Conservation (phyloP, 2,888 invertebrate species). For the Ormyrus labotus region DNA sequence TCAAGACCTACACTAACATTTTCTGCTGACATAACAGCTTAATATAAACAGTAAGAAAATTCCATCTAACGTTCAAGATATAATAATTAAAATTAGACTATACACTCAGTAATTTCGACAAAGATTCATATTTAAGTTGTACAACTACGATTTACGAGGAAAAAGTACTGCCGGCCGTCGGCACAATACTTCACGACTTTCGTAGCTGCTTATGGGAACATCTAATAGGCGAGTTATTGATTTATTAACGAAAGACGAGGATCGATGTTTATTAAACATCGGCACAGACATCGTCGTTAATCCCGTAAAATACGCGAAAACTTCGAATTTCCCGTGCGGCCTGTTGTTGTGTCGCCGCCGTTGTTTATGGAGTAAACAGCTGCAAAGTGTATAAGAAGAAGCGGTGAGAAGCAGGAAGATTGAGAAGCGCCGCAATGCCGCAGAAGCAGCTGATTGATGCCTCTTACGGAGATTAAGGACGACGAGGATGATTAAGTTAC, state of each 20-base stretch:
- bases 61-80: too few species aligned
- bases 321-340: neutral
- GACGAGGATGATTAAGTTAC: constrained; percentile 36
- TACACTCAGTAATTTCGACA: too few species aligned
- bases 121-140: too few species aligned
- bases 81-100: too few species aligned
- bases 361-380: constrained; percentile 24
- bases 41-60: too few species aligned
- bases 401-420: constrained; percentile 6
- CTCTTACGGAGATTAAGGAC: constrained; percentile 32
- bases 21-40: too few species aligned
- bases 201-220: neutral
- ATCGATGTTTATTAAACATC: constrained; percentile 13
- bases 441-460: constrained; percentile 20
- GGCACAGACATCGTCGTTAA: neutral
- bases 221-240: neutral
- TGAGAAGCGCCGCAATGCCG: too few species aligned
- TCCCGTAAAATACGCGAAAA: constrained; percentile 5
- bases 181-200: neutral
- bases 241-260: constrained; percentile 20
- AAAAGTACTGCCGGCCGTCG: too few species aligned
- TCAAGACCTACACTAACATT: too few species aligned
- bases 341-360: too few species aligned
- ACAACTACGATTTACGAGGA: too few species aligned
- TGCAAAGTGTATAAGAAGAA: neutral